Conservation (phyloP, 2,113 vertebrate genomes). For the Polypterus senegalus region DNA sequence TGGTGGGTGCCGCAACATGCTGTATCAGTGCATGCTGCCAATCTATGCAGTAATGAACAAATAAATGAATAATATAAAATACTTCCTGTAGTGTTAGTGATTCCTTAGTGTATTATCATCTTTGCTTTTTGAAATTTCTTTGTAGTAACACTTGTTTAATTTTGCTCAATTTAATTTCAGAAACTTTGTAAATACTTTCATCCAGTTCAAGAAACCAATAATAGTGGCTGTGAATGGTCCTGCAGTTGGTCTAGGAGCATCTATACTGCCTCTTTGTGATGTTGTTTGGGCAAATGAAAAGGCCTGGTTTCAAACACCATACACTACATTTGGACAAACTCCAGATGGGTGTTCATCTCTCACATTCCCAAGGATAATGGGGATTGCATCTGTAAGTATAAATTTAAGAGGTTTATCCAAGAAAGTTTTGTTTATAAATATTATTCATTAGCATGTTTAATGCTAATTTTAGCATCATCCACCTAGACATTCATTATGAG, state of each 20-base stretch:
- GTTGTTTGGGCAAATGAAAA: slow-evolving; percentile 98
- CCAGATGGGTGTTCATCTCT: slow-evolving; percentile 88
- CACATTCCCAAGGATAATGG: slow-evolving; percentile 91
- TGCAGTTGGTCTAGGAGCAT: slow-evolving; percentile 83
- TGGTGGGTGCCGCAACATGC: no score
- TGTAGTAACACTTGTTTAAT: slow-evolving; percentile 11
- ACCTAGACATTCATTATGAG: no score
- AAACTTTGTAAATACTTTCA: slow-evolving; percentile 93
- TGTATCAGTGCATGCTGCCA: no score
- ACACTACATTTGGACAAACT: slow-evolving; percentile 85
- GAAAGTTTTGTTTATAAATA: slow-evolving; percentile 17
- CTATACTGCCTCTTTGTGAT: slow-evolving; percentile 87
- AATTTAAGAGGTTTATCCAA: slow-evolving; percentile 16
- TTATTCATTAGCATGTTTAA: no score
- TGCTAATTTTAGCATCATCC: no score
- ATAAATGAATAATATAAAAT: no score
- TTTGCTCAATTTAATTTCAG: slow-evolving; percentile 47
- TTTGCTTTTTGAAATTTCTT: no score
- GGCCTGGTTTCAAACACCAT: slow-evolving; percentile 96
- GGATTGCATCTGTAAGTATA: slow-evolving; percentile 81
- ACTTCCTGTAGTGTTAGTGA: no score
- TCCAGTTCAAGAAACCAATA: slow-evolving; percentile 97
- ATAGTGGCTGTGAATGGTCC: slow-evolving; percentile 91
- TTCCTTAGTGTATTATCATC: no score
- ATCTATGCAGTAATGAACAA: no score